phyloP scores from a whole-genome alignment of 2,888 invertebrate genomes.

The Ceratothoa steindachneri region DNA sequence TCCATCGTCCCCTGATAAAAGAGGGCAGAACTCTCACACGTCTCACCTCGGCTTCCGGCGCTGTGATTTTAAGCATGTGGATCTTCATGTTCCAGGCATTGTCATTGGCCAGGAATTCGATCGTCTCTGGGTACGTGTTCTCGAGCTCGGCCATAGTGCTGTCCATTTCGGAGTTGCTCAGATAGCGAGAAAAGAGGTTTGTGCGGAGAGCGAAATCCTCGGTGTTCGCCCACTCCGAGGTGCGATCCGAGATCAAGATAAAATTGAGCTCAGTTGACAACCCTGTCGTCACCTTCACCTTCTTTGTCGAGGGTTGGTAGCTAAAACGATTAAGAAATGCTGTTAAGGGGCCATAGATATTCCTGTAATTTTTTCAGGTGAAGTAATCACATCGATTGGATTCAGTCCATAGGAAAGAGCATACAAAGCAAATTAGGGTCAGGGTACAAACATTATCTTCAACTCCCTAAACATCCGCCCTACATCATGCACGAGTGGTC shows the following conservation, averaged over 20 bases:
- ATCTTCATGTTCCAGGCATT: conserved; percentile 64
- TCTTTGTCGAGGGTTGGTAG: conserved; percentile 63
- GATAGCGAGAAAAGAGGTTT: conserved; percentile 61
- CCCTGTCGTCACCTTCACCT: conserved; percentile 60
- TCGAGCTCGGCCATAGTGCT: conserved; percentile 65
- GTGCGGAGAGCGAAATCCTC: conserved; percentile 54
- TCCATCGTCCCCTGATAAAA: no score
- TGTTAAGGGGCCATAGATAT: no score
- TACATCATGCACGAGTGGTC: no score
- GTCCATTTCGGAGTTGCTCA: conserved; percentile 64
- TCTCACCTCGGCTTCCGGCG: conserved; percentile 45
- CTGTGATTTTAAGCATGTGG: conserved; percentile 67
- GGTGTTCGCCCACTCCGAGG: conserved; percentile 66
- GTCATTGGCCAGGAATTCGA: conserved; percentile 68
- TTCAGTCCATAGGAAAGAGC: no score
- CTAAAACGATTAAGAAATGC: no score
- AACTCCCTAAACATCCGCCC: no score
- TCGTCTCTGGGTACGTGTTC: conserved; percentile 63
- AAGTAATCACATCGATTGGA: no score
- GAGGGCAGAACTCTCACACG: no score
- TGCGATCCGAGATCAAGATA: conserved; percentile 73
- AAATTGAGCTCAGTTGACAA: conserved; percentile 65
- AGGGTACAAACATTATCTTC: no score
- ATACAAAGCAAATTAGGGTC: no score
- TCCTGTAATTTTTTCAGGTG: no score